These are phyloP conservation scores for Eptesicus fuscus DNA, from an alignment of 2,113 vertebrate species.

Conservation along the genomic window DNA sequence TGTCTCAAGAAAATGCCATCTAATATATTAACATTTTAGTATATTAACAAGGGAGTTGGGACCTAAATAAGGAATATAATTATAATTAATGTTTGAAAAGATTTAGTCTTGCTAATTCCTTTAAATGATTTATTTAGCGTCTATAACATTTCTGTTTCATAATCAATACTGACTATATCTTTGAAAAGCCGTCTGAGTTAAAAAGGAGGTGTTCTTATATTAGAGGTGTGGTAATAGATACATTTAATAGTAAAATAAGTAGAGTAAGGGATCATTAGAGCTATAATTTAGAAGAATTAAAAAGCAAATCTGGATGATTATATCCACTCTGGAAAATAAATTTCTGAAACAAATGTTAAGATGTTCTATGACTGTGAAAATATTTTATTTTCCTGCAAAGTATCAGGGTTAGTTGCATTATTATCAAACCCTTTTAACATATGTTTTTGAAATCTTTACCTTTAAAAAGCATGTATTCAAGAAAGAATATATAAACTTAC, in stretches of 20 bases:
- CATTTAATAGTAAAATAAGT: background rate
- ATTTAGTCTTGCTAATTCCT: background rate
- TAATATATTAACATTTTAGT: background rate
- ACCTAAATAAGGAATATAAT: background rate
- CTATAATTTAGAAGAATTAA: background rate
- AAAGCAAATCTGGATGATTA: background rate
- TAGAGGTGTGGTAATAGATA: background rate
- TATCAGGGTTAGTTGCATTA: background rate
- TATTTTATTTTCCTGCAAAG: background rate
- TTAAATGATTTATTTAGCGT: background rate
- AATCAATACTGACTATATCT: background rate
- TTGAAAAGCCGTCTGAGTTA: constrained; percentile 4
- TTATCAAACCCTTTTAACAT: background rate
- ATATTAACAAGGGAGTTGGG: background rate
- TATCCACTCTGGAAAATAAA: background rate
- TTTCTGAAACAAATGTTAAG: background rate
- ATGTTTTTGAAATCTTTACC: background rate
- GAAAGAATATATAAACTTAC: background rate
- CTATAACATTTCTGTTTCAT: background rate
- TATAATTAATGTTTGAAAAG: constrained; percentile 23
- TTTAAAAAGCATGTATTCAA: background rate
- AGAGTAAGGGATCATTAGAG: background rate
- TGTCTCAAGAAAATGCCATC: background rate
- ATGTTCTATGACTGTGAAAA: background rate
- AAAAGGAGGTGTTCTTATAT: background rate